phyloP scores from a whole-genome alignment of 2,888 invertebrate genomes.

The Lomographa bimaculata region DNA sequence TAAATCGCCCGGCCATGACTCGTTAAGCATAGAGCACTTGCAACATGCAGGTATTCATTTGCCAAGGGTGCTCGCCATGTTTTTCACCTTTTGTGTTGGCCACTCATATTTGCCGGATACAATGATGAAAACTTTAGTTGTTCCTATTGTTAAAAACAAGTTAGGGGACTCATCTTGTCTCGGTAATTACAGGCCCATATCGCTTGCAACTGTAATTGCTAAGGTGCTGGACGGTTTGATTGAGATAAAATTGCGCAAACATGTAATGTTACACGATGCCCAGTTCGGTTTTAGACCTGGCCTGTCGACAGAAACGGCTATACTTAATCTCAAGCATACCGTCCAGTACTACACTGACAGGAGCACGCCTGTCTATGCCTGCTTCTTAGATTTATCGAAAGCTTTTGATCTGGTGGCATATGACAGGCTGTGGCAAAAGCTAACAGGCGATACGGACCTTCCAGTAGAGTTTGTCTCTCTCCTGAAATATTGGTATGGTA shows the following conservation, averaged over 20 bases:
- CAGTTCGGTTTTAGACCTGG: too few relatives aligned
- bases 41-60: slow-evolving; percentile 5
- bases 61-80: slow-evolving; percentile 1
- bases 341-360: too few relatives aligned
- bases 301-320: too few relatives aligned
- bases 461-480: too few relatives aligned
- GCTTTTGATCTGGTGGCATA: too few relatives aligned
- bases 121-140: neutral
- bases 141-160: slow-evolving; percentile 1
- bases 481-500: too few relatives aligned
- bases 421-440: neutral
- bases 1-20: slow-evolving; percentile 10
- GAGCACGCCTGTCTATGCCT: too few relatives aligned
- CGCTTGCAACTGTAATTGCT: neutral
- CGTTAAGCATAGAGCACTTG: slow-evolving; percentile 9
- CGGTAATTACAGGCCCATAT: neutral
- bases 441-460: neutral
- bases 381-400: too few relatives aligned
- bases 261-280: too few relatives aligned
- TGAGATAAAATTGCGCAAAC: neutral
- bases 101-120: neutral
- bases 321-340: too few relatives aligned
- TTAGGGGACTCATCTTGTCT: neutral
- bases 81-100: slow-evolving; percentile 1
- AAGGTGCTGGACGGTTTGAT: slow-evolving; percentile 3